Conservation (phyloP, 2,888 invertebrate genomes). For the Drosophila infuscata region DNA sequence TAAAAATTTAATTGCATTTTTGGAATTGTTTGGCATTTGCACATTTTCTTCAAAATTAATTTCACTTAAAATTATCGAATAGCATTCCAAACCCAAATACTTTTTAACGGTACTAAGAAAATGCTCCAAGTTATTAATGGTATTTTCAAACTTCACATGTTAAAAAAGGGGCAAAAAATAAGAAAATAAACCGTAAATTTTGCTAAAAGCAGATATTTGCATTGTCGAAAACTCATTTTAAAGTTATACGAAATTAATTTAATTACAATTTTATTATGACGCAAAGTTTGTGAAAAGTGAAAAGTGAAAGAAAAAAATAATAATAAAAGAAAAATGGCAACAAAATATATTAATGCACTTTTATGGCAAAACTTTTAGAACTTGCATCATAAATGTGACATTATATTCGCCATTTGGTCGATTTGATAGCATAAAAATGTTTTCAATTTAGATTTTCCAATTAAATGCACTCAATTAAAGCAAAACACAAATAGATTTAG, state of each 20-base stretch:
- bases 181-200: background rate
- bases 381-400: background rate
- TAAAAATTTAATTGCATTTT: conserved; percentile 15
- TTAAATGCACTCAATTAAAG: conserved; percentile 29
- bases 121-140: background rate
- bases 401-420: background rate
- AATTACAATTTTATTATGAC: background rate
- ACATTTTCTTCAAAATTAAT: background rate
- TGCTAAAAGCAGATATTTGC: background rate
- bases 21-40: conserved; percentile 6
- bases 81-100: background rate
- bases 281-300: background rate
- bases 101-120: background rate
- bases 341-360: background rate
- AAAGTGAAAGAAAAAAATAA: too few relatives aligned
- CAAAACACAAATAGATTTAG: conserved; percentile 10
- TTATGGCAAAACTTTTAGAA: background rate
- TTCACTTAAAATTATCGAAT: background rate
- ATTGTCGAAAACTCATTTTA: background rate
- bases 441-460: background rate
- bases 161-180: background rate
- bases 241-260: background rate
- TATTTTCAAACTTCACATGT: background rate
- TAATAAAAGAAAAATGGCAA: background rate
- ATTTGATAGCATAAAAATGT: background rate